Evolutionary conservation across 2,888 invertebrate species (phyloP), one percentile per base, ranked within the genome.

Genomic region (Homarus gammarus): DNA sequence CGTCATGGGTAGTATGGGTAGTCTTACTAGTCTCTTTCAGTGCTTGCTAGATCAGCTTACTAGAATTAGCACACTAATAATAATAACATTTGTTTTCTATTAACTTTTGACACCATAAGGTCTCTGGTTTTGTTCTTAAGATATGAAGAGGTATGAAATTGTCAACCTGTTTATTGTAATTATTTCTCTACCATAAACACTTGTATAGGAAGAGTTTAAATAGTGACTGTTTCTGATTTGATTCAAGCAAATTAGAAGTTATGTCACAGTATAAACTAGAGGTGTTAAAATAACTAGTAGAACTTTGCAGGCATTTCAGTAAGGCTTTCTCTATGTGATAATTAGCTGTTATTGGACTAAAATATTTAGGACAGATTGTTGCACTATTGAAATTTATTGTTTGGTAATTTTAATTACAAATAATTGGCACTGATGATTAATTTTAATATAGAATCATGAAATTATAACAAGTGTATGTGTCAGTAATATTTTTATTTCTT

Each of bases 31-130:
- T n/a, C 64, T 10, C 6, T 27, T 31, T 49, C 49, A 77, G 49
- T 77, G 27, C 44, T 82, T 70, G n/a, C 51, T 81, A 81, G 82
- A 70, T 82, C 68, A 82, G 82, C 82, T 82, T 64, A 82, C 82
- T 82, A 68, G 82, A 70, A 70, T 31, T 44, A 75, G 75, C 75
- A 44, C 75, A 75, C 27, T n/a, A 33, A 40, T 75, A 44, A 40
- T 75, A 44, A 44, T 75, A 40, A 75, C 44, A 44, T 75, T 75
- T 40, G 44, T 44, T 75, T 75, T 75, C 27, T 44, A 40, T 36
- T 27, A 44, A 44, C 27, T 64, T 12, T 64, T 64, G n/a, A 64
- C 18, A 64, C 64, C 27, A 56, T 56, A 56, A 56, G n/a, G 22
- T 27, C 64, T 5, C 27, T 64, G 64, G n/a, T 18, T 64, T 64